Conservation (phyloP, 2,113 vertebrate species). For the Capreolus pygargus region DNA sequence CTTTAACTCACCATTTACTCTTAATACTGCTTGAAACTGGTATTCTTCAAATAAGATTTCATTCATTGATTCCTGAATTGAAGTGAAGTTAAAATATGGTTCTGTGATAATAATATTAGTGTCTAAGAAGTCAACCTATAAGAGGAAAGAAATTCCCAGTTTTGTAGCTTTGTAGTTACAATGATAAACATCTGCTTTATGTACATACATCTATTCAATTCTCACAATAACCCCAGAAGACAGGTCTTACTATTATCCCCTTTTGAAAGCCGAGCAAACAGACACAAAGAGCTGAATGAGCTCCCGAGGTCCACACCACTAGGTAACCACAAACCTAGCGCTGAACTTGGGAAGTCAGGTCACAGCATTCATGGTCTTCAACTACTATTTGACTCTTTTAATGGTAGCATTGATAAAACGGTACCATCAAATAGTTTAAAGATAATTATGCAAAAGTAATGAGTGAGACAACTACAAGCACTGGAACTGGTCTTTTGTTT, state of each 20-base stretch:
- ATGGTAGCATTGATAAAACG: background rate
- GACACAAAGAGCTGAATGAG: background rate
- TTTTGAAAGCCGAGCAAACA: conserved; percentile 3
- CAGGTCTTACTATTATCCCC: background rate
- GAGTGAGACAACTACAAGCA: background rate
- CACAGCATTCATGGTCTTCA: background rate
- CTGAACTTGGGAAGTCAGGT: background rate
- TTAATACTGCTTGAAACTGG: conserved; percentile 95
- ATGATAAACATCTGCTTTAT: background rate
- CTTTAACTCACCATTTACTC: conserved; percentile 89
- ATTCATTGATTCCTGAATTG: conserved; percentile 99
- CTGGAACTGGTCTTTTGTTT: background rate
- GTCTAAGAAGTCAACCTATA: conserved; percentile 95
- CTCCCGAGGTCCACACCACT: background rate
- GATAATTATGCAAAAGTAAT: conserved; percentile 9
- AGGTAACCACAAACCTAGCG: background rate
- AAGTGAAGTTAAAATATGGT: conserved; percentile 97
- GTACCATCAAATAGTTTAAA: background rate
- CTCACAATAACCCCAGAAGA: background rate
- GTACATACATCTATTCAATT: background rate
- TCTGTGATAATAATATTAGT: conserved; percentile 95
- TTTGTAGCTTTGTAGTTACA: conserved; percentile 20
- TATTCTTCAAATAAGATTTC: conserved; percentile 99
- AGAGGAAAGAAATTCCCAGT: conserved; percentile 47
- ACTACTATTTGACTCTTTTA: background rate